These are phyloP conservation scores for Heterodera carotae DNA, from an alignment of 1,140 invertebrate genomes.

Conservation along the genomic window DNA sequence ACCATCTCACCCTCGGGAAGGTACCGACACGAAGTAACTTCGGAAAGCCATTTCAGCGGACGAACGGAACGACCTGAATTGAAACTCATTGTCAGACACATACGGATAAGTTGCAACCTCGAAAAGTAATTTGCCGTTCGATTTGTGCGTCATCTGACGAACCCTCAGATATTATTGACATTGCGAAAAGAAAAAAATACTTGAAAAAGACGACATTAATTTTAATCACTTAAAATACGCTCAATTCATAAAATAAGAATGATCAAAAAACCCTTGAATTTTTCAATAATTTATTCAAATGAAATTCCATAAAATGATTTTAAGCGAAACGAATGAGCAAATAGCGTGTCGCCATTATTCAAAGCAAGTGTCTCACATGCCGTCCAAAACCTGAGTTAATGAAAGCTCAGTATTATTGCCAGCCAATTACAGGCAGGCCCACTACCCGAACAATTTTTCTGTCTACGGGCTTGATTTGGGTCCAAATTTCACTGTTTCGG, in stretches of 20 bases:
- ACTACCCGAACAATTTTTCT: no score
- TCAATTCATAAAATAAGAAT: no score
- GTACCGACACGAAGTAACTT: constrained; percentile 57
- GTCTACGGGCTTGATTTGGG: no score
- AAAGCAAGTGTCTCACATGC: no score
- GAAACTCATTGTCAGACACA: background rate
- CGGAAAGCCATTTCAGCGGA: constrained; percentile 52
- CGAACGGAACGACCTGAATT: constrained; percentile 36
- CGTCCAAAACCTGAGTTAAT: no score
- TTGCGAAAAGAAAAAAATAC: background rate
- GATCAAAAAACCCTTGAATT: no score
- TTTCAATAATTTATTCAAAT: constrained; percentile 2
- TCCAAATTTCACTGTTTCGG: no score
- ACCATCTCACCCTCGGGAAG: constrained; percentile 61
- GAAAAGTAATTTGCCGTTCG: background rate
- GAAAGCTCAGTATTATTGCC: no score
- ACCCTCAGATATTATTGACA: background rate
- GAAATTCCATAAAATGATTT: background rate
- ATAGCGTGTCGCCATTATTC: no score
- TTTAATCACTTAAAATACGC: no score
- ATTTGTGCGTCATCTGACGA: background rate
- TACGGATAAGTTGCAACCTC: background rate
- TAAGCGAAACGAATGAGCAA: background rate
- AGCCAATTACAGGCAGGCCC: no score
- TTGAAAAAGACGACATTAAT: background rate